A percentile compares a stretch with the other conserved stretches of the same genome.
Evolutionary conservation across 2,888 invertebrate genomes (phyloP).

Genomic region (Heliconius ethilla): DNA sequence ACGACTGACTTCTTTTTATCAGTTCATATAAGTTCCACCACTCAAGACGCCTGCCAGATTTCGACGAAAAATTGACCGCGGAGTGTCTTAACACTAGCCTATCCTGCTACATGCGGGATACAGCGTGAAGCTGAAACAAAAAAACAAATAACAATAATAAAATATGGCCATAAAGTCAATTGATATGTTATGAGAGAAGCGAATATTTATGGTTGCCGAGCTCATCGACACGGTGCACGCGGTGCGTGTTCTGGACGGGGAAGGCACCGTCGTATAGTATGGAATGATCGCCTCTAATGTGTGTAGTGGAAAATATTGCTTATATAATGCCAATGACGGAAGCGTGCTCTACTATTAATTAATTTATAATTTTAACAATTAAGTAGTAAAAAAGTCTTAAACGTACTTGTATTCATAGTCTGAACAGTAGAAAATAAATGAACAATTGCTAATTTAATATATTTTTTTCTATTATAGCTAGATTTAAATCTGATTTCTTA

Average conservation of each 20-base stretch:
- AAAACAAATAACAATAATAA: too few relatives aligned
- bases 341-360: conserved; percentile 33
- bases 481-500: not conserved
- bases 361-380: not conserved
- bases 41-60: too few relatives aligned
- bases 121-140: too few relatives aligned
- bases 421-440: not conserved
- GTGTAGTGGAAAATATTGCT: conserved; percentile 70
- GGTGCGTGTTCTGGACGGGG: conserved; percentile 48
- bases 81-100: too few relatives aligned
- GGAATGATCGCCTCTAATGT: conserved; percentile 75
- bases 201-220: conserved; percentile 69
- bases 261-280: conserved; percentile 68
- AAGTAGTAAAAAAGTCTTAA: too few relatives aligned
- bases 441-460: not conserved
- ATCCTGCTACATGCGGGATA: too few relatives aligned
- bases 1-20: too few relatives aligned
- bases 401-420: too few relatives aligned
- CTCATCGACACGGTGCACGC: conserved; percentile 59
- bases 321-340: conserved; percentile 43
- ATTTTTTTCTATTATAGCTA: not conserved
- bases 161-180: conserved; percentile 74
- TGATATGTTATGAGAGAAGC: conserved; percentile 72
- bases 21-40: too few relatives aligned
- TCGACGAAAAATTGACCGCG: too few relatives aligned